Base-by-base conservation (phyloP, 2,888 invertebrate species). In the Chironomus riparius region DNA sequence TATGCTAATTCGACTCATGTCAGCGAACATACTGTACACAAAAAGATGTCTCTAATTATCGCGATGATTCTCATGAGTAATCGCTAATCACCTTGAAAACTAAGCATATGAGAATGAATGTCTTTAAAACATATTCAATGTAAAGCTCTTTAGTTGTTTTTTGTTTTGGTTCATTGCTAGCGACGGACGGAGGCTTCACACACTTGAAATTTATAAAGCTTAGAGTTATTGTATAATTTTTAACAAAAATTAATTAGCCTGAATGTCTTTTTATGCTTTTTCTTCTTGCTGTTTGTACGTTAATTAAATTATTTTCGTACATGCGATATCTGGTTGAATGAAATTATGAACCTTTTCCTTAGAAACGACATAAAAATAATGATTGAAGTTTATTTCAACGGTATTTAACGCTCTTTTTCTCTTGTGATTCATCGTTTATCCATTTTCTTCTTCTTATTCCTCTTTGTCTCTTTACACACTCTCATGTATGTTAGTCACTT, bases 371-470 rank as follows among this genome's bases (percentile, higher is more conserved):
- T 18, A n/a, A 47, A 3, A 38, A 28, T 28, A 12, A 28, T 21
- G 22, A n/a, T 69, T 21, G 21, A n/a, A 10, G 7, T 69, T 13
- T 38, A 12, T n/a, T 22, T 70, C 70, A 70, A 71, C 71, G 71
- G 71, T 71, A 71, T 71, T 71, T 48, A 71, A 71, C 71, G 71
- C 65, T 65, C 65, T 21, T 65, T 56, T 56, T 47, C 70, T 70
- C 47, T 56, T 38, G 24, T 71, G 71, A 71, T 56, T 71, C 71
- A 71, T 71, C 56, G 18, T 56, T 22, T 24, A 24, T 47, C 12
- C 21, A 22, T 24, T 24, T 21, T 56, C 56, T 71, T 56, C 56
- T 71, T 71, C 24, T 56, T 71, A 38, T 71, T 71, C n/a, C 28
- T 61, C 50, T 56, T 65, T 65, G 65, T 65, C 65, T 65, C 65